Evolutionary conservation across 1,140 invertebrate species (phyloP), one percentile per base, ranked within the genome.

Genomic region (Eurosta solidaginis): DNA sequence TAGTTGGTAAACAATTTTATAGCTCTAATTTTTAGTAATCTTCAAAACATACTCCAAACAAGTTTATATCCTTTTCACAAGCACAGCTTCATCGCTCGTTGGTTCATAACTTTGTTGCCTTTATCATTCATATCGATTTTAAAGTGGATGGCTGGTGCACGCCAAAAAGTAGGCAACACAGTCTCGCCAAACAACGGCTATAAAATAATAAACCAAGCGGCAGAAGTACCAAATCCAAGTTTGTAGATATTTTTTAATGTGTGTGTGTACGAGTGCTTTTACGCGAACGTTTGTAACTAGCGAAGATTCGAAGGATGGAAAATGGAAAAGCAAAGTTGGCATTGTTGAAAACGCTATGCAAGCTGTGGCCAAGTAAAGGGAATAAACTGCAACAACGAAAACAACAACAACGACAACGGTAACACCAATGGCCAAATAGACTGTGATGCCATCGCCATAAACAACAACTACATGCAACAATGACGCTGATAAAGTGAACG

Each of bases 11-110:
- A n/a, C 36, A 68, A 68, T 33, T 68, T 20, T 42, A 6, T 12
- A 68, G 33, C 59, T 40, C 59, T 68, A 42, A 68, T 68, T 68
- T 68, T 68, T 68, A 33, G n/a, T 68, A 68, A 68, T 68, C 59
- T 68, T 20, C 59, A 40, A 29, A 68, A 68, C 3, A 3, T 1
- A 52, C 33, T 40, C 17, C 33, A 20, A 33, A 20, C 40, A 33
- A 68, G 59, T 20, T 3, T 1, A 40, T 68, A 68, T 68, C 33
- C 59, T 68, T 68, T 68, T n/a, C 17, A n/a, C 27, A 68, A 22
- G 59, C 59, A 68, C 10, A n/a, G n/a, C n/a, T n/a, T n/a, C n/a
- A n/a, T n/a, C n/a, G n/a, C 27, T 9, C 4, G 17, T 20, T 22
- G 27, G 33, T 68, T 68, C 59, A 68, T n/a, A 10, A 33, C n/a